Conservation (phyloP, 2,888 invertebrate species). For the Scaeva pyrastri region DNA sequence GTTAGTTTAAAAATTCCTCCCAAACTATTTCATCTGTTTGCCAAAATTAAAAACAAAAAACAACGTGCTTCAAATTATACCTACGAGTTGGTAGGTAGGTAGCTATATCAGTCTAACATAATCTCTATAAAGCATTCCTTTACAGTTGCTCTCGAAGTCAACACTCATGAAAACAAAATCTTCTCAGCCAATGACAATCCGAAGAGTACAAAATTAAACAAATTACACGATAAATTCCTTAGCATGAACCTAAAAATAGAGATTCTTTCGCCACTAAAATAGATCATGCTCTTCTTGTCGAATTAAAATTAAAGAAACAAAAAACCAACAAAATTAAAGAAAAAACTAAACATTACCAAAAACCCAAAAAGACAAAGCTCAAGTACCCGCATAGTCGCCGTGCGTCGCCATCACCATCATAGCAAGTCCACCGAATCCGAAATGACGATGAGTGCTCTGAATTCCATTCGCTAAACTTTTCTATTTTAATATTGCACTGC, state of each 20-base stretch:
- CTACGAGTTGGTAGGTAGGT: too few species aligned
- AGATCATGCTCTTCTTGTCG: conserved; percentile 40
- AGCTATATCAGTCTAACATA: conserved; percentile 18
- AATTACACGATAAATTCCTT: conserved; percentile 71
- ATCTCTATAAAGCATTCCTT: conserved; percentile 6
- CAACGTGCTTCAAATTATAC: conserved; percentile 11
- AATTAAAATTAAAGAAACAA: conserved; percentile 7
- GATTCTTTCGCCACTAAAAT: conserved; percentile 67
- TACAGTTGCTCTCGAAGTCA: conserved; percentile 26
- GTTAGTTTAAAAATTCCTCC: conserved; percentile 30
- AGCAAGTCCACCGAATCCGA: conserved; percentile 48
- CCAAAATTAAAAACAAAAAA: conserved; percentile 33
- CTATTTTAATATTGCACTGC: conserved; percentile 74
- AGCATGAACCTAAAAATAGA: conserved; percentile 64
- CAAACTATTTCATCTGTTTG: conserved; percentile 43
- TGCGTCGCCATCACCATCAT: conserved; percentile 32
- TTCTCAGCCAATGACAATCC: conserved; percentile 32
- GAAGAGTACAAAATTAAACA: conserved; percentile 67
- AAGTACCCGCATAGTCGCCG: background rate
- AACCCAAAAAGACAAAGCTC: conserved; percentile 64
- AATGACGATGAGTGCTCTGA: conserved; percentile 75
- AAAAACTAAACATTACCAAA: conserved; percentile 57
- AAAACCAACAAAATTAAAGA: conserved; percentile 12
- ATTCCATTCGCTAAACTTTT: conserved; percentile 75
- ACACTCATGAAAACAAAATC: conserved; percentile 42